Percentiles rank a stretch among this genome's conserved stretches.
Conservation (phyloP, 2,797 vertebrate species). For the Acanthornis magna region DNA sequence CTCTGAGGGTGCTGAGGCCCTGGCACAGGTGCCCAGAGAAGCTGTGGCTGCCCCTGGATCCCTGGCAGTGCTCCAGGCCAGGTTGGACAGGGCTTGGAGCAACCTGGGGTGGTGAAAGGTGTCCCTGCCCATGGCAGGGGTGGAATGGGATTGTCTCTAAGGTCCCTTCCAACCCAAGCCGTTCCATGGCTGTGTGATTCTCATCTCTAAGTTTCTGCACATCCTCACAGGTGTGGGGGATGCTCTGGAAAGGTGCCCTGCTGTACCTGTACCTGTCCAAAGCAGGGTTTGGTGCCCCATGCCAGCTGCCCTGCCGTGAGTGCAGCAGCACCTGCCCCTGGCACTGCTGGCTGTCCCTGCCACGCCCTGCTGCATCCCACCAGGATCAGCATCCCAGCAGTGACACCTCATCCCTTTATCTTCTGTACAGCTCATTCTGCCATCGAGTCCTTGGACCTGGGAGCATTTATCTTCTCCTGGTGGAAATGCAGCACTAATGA, state of each 20-base stretch:
- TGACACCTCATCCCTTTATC: not conserved
- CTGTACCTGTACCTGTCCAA: not conserved
- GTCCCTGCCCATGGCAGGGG: not conserved
- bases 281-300: not conserved
- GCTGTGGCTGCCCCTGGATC: not conserved
- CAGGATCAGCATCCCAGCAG: not conserved
- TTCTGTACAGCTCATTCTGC: not conserved
- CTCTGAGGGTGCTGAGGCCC: not conserved
- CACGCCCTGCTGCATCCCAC: rapidly evolving
- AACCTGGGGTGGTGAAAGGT: rapidly evolving
- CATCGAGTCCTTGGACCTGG: rapidly evolving
- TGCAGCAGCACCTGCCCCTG: not conserved
- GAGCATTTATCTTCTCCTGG: not conserved
- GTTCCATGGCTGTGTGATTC: not conserved
- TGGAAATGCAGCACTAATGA: not conserved
- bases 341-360: not conserved
- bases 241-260: not conserved
- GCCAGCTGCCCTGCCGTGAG: rapidly evolving
- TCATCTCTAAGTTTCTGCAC: not conserved
- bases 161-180: not conserved
- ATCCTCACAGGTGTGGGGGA: rapidly evolving
- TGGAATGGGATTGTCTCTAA: not conserved
- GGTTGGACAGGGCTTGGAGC: not conserved
- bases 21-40: not conserved
- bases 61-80: not conserved